phyloP scores from a whole-genome alignment of 1,140 invertebrate species.

The Trichonephila clavipes region DNA sequence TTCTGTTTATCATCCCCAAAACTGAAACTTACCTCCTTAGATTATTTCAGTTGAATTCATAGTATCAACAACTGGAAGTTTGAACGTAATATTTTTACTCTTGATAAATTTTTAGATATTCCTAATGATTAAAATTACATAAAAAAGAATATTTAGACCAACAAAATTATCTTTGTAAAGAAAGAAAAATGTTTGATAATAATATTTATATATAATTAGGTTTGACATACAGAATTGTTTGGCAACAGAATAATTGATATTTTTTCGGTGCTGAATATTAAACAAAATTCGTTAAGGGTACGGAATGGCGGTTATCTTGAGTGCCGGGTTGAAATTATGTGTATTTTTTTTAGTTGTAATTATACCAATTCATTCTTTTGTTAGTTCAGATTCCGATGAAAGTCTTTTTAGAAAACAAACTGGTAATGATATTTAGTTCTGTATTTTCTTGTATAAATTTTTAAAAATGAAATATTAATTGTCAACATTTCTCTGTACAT shows the following conservation, averaged over 20 bases:
- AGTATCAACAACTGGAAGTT: neutral
- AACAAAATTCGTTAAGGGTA: neutral
- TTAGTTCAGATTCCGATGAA: neutral
- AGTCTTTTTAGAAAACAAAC: neutral
- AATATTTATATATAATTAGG: too few relatives aligned
- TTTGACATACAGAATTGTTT: neutral
- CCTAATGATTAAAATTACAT: neutral
- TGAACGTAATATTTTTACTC: neutral
- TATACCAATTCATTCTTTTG: neutral
- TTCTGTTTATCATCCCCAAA: slow-evolving; percentile 13
- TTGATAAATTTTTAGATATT: neutral
- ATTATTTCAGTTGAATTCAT: neutral
- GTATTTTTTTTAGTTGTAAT: neutral
- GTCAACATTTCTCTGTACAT: too few relatives aligned
- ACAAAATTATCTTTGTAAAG: neutral
- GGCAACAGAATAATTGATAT: neutral
- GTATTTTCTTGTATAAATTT: neutral
- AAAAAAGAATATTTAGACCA: neutral
- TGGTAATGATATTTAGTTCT: neutral
- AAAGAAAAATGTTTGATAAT: too few relatives aligned
- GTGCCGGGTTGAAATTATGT: neutral
- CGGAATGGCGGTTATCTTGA: neutral
- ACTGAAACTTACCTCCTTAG: neutral
- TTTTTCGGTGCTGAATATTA: neutral
- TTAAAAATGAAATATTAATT: too few relatives aligned